Conservation (phyloP, 2,113 vertebrate species). For the Nothocercus nigrocapillus region DNA sequence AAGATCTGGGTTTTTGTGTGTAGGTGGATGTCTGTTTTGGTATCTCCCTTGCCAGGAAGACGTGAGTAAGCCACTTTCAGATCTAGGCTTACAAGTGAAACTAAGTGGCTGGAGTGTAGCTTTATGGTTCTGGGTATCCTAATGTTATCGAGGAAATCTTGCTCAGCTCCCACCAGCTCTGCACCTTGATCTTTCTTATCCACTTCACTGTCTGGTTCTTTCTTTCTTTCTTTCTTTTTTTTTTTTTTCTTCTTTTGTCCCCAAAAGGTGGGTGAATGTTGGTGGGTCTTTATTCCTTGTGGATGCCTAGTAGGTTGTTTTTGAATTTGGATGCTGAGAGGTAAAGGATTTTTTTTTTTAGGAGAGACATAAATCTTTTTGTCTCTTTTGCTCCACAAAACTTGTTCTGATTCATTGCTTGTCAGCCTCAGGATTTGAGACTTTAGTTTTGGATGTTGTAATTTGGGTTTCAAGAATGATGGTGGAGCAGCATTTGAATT, state of each 20-base stretch:
- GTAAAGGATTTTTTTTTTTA: not conserved
- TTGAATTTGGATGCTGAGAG: not conserved
- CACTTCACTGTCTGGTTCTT: not conserved
- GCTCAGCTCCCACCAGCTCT: not conserved
- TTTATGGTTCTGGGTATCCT: not conserved
- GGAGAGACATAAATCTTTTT: not conserved
- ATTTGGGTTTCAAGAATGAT: not conserved
- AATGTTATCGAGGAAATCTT: not conserved
- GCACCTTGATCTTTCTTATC: not conserved
- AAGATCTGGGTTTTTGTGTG: slow-evolving; percentile 15
- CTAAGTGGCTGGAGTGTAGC: not conserved
- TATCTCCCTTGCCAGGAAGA: slow-evolving; percentile 31
- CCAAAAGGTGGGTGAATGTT: not conserved
- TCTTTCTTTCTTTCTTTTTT: not conserved
- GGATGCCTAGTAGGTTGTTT: not conserved
- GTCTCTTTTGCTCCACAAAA: not conserved
- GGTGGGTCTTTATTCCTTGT: not conserved
- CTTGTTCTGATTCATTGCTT: not conserved
- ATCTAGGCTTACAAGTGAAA: not conserved
- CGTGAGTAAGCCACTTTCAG: not conserved
- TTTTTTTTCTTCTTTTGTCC: too few species aligned
- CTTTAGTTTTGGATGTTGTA: not conserved
- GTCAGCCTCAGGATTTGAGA: slow-evolving; percentile 14
- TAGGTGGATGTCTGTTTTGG: slow-evolving; percentile 54
- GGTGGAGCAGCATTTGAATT: not conserved